Evolutionary conservation across 2,888 invertebrate genomes (phyloP).

Genomic region (Ophion obscuratus): DNA sequence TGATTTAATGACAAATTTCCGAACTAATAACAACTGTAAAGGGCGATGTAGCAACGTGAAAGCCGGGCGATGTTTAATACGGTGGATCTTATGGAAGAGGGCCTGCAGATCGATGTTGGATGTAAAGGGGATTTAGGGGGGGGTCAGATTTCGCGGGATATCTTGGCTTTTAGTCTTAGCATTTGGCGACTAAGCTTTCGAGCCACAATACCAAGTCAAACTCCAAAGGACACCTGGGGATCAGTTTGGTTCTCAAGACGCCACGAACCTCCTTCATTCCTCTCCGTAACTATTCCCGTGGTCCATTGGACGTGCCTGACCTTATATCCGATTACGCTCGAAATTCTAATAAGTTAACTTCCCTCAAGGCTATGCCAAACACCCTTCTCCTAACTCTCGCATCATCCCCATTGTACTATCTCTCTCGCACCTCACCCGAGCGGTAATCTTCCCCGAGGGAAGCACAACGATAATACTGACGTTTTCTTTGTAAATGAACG

Average conservation of each 20-base stretch:
- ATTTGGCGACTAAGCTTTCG: conserved; percentile 68
- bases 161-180: conserved; percentile 72
- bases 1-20: conserved; percentile 7
- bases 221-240: conserved; percentile 74
- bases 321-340: conserved; percentile 37
- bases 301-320: conserved; percentile 34
- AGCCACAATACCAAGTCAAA: conserved; percentile 72
- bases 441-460: conserved; percentile 5
- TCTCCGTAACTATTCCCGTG: conserved; percentile 25
- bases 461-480: neutral
- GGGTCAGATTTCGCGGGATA: conserved; percentile 67
- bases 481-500: neutral
- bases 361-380: conserved; percentile 11
- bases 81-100: neutral
- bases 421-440: neutral
- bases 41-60: conserved; percentile 2
- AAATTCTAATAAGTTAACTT: conserved; percentile 26
- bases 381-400: neutral
- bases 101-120: conserved; percentile 47
- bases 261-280: conserved; percentile 18
- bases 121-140: conserved; percentile 55
- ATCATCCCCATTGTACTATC: neutral
- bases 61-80: neutral
- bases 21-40: conserved; percentile 20
- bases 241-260: conserved; percentile 72